Conservation (phyloP, 1,140 invertebrate species). For the Whitmania pigra region DNA sequence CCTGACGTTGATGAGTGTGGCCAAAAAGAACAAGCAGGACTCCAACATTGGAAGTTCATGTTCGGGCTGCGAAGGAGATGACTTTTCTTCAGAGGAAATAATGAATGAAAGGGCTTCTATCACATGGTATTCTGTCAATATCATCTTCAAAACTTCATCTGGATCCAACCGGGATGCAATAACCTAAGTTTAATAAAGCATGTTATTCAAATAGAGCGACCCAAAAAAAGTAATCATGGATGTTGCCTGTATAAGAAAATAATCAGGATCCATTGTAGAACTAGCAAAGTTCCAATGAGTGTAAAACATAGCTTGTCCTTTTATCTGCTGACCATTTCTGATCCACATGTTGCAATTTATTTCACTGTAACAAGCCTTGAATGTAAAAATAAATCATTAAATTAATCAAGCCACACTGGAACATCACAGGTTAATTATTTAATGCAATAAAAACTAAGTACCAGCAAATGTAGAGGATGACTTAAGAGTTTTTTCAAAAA, state of each 20-base stretch:
- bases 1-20: conserved; percentile 72
- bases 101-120: conserved; percentile 68
- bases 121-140: conserved; percentile 55
- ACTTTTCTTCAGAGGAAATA: conserved; percentile 41
- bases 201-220: not conserved
- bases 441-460: conserved; percentile 42
- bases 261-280: conserved; percentile 90
- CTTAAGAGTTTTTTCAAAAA: conserved; percentile 67
- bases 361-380: conserved; percentile 80
- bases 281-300: conserved; percentile 96
- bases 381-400: conserved; percentile 13
- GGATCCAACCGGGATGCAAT: conserved; percentile 74
- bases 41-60: conserved; percentile 71
- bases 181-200: conserved; percentile 43
- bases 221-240: not conserved
- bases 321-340: conserved; percentile 88
- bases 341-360: conserved; percentile 87
- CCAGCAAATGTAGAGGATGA: conserved; percentile 81
- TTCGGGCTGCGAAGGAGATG: conserved; percentile 24
- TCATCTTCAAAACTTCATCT: conserved; percentile 68
- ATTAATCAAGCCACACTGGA: conserved; percentile 12
- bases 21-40: conserved; percentile 75
- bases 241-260: conserved; percentile 57
- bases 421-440: conserved; percentile 20
- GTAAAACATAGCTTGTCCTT: conserved; percentile 95